A percentile compares a stretch with the other conserved stretches of the same genome.
Conservation (phyloP, 2,797 vertebrate species). For the Sebastes miniatus region DNA sequence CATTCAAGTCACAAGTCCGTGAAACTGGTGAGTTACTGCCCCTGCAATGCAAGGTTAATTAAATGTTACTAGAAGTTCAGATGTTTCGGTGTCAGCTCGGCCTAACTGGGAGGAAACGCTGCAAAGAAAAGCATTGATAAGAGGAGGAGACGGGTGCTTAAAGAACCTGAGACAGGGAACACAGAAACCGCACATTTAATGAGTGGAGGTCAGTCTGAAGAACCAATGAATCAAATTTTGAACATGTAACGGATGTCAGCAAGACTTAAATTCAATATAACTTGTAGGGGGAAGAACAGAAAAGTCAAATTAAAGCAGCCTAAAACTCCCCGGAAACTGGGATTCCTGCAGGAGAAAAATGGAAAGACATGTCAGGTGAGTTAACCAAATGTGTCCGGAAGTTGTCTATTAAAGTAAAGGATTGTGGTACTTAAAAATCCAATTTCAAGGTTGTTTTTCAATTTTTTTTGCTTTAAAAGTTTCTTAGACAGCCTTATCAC, state of each 20-base stretch:
- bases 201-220: slow-evolving; percentile 33
- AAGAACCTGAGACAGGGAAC: slow-evolving; percentile 56
- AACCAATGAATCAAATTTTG: slow-evolving; percentile 33
- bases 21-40: slow-evolving; percentile 36
- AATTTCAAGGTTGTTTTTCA: not conserved
- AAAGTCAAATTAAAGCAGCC: slow-evolving; percentile 45
- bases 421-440: not conserved
- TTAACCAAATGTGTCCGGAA: slow-evolving; percentile 19
- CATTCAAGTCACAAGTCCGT: slow-evolving; percentile 30
- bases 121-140: slow-evolving; percentile 44
- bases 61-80: slow-evolving; percentile 39
- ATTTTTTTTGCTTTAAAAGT: not conserved
- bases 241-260: slow-evolving; percentile 36
- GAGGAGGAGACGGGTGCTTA: slow-evolving; percentile 20
- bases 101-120: slow-evolving; percentile 46
- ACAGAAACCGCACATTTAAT: slow-evolving; percentile 47
- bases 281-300: slow-evolving; percentile 16
- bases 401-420: slow-evolving; percentile 16
- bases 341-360: slow-evolving; percentile 50
- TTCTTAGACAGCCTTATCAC: not conserved
- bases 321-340: slow-evolving; percentile 4
- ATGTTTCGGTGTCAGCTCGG: slow-evolving; percentile 14
- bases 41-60: slow-evolving; percentile 66
- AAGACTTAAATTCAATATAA: slow-evolving; percentile 40
- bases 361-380: slow-evolving; percentile 42